A percentile compares a stretch with the other conserved stretches of the same genome.
These are phyloP conservation scores for Apodemia zela DNA, from an alignment of 2,888 invertebrate genomes.

Conservation along the genomic window DNA sequence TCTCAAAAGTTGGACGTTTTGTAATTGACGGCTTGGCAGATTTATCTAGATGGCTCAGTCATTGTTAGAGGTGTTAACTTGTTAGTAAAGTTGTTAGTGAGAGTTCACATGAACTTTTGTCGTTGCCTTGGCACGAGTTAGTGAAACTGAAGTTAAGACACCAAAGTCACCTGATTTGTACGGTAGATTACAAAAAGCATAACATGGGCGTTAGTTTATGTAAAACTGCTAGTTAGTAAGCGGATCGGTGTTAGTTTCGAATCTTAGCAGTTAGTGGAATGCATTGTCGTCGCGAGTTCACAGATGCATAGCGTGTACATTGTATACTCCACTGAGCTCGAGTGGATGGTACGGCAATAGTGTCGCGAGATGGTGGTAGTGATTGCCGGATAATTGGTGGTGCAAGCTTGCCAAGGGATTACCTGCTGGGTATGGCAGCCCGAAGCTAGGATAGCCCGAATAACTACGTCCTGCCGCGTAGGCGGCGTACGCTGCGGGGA, in stretches of 20 bases:
- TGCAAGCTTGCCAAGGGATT: conserved; percentile 91
- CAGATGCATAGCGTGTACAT: conserved; percentile 89
- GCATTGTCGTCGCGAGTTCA: conserved; percentile 82
- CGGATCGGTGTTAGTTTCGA: conserved; percentile 54
- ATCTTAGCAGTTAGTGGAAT: conserved; percentile 72
- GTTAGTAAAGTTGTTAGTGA: conserved; percentile 74
- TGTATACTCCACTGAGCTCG: conserved; percentile 83
- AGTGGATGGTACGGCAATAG: conserved; percentile 85
- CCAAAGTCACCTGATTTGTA: conserved; percentile 52
- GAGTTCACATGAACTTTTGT: conserved; percentile 71
- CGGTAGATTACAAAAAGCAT: conserved; percentile 53
- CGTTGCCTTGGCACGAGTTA: conserved; percentile 61
- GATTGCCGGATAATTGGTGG: conserved; percentile 83
- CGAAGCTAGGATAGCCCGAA: conserved; percentile 98
- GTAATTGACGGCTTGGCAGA: conserved; percentile 70
- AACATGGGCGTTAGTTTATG: conserved; percentile 42
- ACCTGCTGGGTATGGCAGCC: conserved; percentile 98
- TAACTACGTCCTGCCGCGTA: conserved; percentile 98
- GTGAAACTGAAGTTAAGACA: conserved; percentile 65
- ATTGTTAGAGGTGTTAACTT: conserved; percentile 74
- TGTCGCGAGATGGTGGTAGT: conserved; percentile 82
- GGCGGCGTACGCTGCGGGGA: conserved; percentile 97
- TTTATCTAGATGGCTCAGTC: conserved; percentile 78
- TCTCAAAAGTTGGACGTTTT: conserved; percentile 73
- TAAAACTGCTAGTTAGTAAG: conserved; percentile 51